Evolutionary conservation across 2,888 invertebrate genomes (phyloP), one percentile per base, ranked within the genome.

Genomic region (Steromphala cineraria): DNA sequence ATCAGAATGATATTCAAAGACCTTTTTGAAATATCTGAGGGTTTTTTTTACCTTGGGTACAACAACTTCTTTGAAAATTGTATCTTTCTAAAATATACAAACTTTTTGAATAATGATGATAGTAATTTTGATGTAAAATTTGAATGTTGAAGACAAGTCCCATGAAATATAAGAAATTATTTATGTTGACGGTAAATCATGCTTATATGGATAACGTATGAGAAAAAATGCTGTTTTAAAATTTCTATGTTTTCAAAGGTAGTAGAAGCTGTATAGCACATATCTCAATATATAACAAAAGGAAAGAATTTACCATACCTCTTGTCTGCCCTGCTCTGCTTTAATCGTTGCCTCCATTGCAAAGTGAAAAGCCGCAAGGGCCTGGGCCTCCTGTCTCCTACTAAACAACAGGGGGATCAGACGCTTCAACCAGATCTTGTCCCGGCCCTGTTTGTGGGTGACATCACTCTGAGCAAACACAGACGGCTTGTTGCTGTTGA

Each of bases 281-380:
- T 36, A 36, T 36, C 36, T 36, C 36, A 7, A 36, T 4, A 36
- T 36, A 36, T 7, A 1, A 46, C 46, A 10, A 46, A 46, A 13
- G 7, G 46, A 10, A 1, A 46, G 46, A 36, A 36, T 8, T 8
- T 4, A 46, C 46, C 86, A 77, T 84, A 91, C 91, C 86, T 90
- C 90, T 77, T 87, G 92, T 89, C 92, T 93, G 84, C 89, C 93
- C 81, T 93, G 93, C 80, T 93, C 93, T 90, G 98, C 97, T 93
- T 99, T 99, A 80, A 99, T 99, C 53, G 98, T 98, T 15, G 99
- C 99, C 94, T 99, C 99, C 98, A 99, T 98, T 92, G 98, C 98
- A 93, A 99, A 95, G 93, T 99, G 99, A 93, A 99, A 99, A 53
- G 99, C 98, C 3, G 99, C 99, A 89, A 99, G 94, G 92, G 98